Conservation (phyloP, 1,140 invertebrate species). For the Pissodes strobi region DNA sequence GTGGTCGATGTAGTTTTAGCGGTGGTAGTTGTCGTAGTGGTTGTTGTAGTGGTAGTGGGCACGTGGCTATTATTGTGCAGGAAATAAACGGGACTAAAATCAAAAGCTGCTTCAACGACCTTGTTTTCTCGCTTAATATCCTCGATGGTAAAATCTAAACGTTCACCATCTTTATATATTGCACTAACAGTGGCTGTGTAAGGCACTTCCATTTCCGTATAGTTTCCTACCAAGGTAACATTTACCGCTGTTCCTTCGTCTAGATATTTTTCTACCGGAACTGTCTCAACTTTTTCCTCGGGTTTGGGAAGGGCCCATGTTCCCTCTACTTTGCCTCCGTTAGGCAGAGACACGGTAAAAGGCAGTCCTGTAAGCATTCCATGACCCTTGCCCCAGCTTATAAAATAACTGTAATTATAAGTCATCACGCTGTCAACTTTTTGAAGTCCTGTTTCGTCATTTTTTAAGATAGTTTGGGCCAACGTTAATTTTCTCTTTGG, state of each 20-base stretch:
- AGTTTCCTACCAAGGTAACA: conserved; percentile 73
- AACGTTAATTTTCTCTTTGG: conserved; percentile 62
- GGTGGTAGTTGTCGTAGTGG: conserved; percentile 64
- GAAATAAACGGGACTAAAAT: conserved; percentile 75
- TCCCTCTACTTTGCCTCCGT: conserved; percentile 64
- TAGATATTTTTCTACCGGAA: conserved; percentile 64
- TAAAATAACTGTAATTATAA: conserved; percentile 69
- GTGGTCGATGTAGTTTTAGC: conserved; percentile 62
- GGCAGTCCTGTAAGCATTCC: conserved; percentile 74
- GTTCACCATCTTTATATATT: conserved; percentile 66
- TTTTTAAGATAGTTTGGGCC: conserved; percentile 66
- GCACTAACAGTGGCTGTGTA: conserved; percentile 73
- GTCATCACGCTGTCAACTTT: conserved; percentile 70
- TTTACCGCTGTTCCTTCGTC: conserved; percentile 78
- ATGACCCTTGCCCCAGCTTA: conserved; percentile 78
- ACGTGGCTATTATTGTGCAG: conserved; percentile 73
- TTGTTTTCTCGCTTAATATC: conserved; percentile 67
- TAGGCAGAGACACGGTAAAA: conserved; percentile 67
- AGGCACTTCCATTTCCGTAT: conserved; percentile 70
- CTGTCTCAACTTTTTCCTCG: conserved; percentile 63
- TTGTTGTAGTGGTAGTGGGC: conserved; percentile 75
- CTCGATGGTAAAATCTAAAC: conserved; percentile 59
- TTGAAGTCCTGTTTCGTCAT: conserved; percentile 58
- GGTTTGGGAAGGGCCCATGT: conserved; percentile 69
- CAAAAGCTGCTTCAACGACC: conserved; percentile 67